phyloP scores from a whole-genome alignment of 2,797 vertebrate genomes.

The Eupleurogrammus muticus region DNA sequence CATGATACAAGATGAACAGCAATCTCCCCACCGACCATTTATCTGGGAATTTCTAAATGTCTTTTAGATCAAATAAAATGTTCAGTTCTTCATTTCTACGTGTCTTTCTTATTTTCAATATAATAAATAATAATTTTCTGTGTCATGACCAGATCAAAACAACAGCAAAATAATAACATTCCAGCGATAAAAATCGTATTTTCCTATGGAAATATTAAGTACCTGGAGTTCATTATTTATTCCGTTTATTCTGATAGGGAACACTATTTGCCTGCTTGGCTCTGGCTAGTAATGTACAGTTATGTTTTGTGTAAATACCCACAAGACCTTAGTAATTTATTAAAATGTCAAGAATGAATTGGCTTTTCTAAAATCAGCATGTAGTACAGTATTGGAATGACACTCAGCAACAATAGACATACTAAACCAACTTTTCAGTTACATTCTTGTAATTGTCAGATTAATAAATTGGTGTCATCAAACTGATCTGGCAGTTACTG shows the following conservation, averaged over 20 bases:
- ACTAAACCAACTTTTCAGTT: neutral
- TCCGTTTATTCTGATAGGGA: conserved; percentile 25
- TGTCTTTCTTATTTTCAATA: neutral
- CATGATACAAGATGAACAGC: too few species aligned
- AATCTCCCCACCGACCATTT: too few species aligned
- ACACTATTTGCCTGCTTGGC: conserved; percentile 9
- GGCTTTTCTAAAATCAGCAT: conserved; percentile 13
- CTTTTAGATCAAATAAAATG: neutral
- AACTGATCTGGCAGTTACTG: conserved; percentile 7
- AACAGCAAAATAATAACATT: neutral
- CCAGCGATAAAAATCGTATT: conserved; percentile 6
- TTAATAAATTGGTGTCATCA: neutral
- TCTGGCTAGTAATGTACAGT: conserved; percentile 27
- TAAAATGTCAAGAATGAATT: conserved; percentile 31
- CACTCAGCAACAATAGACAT: neutral
- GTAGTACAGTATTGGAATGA: conserved; percentile 12
- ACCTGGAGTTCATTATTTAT: conserved; percentile 23
- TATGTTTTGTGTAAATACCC: neutral
- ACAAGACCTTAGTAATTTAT: neutral
- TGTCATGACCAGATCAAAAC: neutral
- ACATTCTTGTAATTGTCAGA: neutral
- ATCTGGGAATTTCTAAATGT: too few species aligned
- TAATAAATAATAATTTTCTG: neutral
- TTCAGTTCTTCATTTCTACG: neutral
- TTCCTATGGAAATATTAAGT: neutral